These are phyloP conservation scores for Zaprionus ghesquierei DNA, from an alignment of 1,140 invertebrate genomes.

Conservation along the genomic window DNA sequence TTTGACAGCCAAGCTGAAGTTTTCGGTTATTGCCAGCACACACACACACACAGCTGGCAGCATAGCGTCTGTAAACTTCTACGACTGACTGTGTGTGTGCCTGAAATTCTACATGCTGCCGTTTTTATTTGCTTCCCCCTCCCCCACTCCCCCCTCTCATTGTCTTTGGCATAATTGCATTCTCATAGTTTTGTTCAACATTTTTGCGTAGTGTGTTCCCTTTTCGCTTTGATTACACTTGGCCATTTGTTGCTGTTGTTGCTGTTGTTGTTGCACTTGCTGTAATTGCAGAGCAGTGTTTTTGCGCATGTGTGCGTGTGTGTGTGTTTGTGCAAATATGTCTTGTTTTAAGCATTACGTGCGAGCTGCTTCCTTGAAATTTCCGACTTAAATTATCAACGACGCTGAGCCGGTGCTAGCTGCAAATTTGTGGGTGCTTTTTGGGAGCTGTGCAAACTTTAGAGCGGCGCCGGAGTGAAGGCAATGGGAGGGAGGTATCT, in stretches of 20 bases:
- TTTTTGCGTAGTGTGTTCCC: constrained; percentile 46
- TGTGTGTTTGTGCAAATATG: constrained; percentile 14
- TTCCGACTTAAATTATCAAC: constrained; percentile 81
- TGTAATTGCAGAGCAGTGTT: constrained; percentile 71
- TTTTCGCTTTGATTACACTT: constrained; percentile 63
- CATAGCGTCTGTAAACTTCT: constrained; percentile 50
- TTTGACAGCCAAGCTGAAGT: constrained; percentile 57
- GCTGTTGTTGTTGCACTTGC: constrained; percentile 52
- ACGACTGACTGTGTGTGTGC: constrained; percentile 35
- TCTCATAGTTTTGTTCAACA: constrained; percentile 50
- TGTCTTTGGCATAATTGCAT: constrained; percentile 71
- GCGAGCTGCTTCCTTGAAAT: constrained; percentile 64
- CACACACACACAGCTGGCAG: background rate
- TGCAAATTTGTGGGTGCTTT: constrained; percentile 61
- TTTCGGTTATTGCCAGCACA: constrained; percentile 8
- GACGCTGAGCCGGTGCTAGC: constrained; percentile 50
- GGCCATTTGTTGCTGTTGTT: constrained; percentile 48
- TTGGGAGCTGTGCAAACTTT: constrained; percentile 56
- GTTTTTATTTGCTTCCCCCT: constrained; percentile 57
- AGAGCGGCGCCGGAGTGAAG: background rate
- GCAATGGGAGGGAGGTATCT: background rate
- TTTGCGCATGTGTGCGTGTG: constrained; percentile 14
- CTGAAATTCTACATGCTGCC: constrained; percentile 18
- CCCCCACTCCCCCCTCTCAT: background rate
- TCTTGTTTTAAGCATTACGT: constrained; percentile 56